Evolutionary conservation across 2,888 invertebrate genomes (phyloP), one percentile per base, ranked within the genome.

Genomic region (Diadegma fenestrale): DNA sequence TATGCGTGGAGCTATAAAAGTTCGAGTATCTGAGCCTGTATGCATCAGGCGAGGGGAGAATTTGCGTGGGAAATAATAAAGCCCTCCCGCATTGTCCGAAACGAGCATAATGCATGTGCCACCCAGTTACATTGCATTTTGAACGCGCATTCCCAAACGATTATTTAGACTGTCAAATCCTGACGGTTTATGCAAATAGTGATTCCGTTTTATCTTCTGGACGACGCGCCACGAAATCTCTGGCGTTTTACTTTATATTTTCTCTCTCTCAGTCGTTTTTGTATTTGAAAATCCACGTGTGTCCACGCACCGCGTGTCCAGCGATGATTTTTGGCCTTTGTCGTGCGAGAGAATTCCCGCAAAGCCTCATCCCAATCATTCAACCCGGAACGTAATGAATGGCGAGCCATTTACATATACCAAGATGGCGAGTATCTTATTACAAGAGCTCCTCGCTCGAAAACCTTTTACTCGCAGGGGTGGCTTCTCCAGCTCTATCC

Each of bases 341-440:
- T 91, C 92, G 91, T 92, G 37, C 37, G 91, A 92, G 91, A 91
- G 91, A 91, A 92, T 93, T 92, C 91, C 90, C 90, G 91, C 92
- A 91, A 91, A 91, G 92, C 91, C 88, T 87, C 37, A 5, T 33
- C 92, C 92, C 93, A 93, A 94, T 94, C 92, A 93, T 93, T 93
- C 93, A 92, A 92, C 91, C 90, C 82, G 89, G 90, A 90, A 90
- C 91, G 91, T 93, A 94, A 94, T 93, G 93, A 93, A 94, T 94
- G 92, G 93, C 91, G 90, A 89, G 91, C 92, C 92, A 94, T 94
- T 93, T 93, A 93, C 93, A 93, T 93, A 93, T 93, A 93, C 92
- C 93, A 92, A 93, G 92, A 93, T 93, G 93, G 92, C 93, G 92
- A 93, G 94, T 93, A 94, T 93, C 94, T 94, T 94, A 93, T 94